Evolutionary conservation across 2,113 vertebrate species (phyloP).

Genomic region (Acrocephalus kingi): DNA sequence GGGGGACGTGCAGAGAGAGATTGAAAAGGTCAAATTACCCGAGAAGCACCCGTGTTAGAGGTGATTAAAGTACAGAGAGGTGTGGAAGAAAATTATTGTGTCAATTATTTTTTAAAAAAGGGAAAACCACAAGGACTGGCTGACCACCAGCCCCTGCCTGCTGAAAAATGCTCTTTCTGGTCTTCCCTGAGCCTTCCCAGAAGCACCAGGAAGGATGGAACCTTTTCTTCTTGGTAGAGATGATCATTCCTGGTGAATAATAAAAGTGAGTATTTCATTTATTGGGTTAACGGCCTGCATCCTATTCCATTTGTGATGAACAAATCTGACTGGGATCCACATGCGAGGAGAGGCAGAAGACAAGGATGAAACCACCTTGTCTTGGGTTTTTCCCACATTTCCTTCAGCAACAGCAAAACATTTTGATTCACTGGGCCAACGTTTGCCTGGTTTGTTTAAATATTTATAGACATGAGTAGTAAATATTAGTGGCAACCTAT

Average conservation of each 20-base stretch:
- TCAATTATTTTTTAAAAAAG: neutral
- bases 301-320: neutral
- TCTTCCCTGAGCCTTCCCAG: neutral
- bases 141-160: neutral
- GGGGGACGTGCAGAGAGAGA: neutral
- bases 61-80: neutral
- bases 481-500: neutral
- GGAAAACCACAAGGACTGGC: neutral
- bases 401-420: neutral
- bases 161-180: neutral
- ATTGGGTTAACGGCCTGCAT: neutral
- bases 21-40: neutral
- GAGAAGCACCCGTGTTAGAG: neutral
- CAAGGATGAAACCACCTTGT: neutral
- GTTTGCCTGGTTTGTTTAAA: neutral
- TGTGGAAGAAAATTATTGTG: neutral
- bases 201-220: neutral
- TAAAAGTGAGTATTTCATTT: neutral
- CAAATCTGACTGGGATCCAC: neutral
- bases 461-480: neutral
- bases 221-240: neutral
- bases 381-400: neutral
- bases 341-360: fast-evolving
- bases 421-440: neutral
- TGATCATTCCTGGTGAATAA: neutral